Conservation (phyloP, 2,888 invertebrate species). For the Chydorus sphaericus region DNA sequence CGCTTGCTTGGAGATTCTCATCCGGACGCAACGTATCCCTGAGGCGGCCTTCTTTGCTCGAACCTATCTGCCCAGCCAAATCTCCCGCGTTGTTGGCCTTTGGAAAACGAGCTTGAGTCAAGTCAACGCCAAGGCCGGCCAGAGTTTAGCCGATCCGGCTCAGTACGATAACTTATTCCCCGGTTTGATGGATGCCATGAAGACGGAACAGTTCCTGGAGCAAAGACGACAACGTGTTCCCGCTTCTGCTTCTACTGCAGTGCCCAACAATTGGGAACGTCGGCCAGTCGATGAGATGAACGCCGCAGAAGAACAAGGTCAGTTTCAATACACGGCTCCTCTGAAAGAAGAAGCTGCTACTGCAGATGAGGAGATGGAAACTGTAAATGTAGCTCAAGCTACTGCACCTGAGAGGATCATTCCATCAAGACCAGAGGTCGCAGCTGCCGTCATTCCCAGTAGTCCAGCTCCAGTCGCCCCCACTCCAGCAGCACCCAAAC, state of each 20-base stretch:
- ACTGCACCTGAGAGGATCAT: conserved; percentile 13
- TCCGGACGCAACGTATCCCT: conserved; percentile 73
- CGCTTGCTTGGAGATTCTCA: conserved; percentile 75
- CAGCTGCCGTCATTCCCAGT: neutral
- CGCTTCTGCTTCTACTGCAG: conserved; percentile 40
- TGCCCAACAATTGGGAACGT: conserved; percentile 46
- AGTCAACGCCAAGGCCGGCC: conserved; percentile 77
- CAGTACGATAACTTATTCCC: conserved; percentile 96
- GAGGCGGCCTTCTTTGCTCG: conserved; percentile 97
- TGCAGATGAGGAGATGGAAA: neutral
- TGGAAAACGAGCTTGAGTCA: conserved; percentile 73
- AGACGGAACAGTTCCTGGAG: conserved; percentile 39
- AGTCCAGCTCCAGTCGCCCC: too few relatives aligned
- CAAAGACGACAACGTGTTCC: conserved; percentile 33
- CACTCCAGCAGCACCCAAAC: too few relatives aligned
- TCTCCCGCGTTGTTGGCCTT: conserved; percentile 62
- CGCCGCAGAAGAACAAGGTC: conserved; percentile 39
- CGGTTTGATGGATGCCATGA: conserved; percentile 53
- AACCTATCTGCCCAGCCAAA: conserved; percentile 86
- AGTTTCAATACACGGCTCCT: conserved; percentile 30
- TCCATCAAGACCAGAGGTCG: neutral
- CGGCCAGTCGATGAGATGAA: conserved; percentile 55
- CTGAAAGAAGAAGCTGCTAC: conserved; percentile 16
- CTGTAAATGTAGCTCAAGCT: too few relatives aligned
- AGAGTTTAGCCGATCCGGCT: conserved; percentile 85